Evolutionary conservation across 2,113 vertebrate genomes (phyloP), one percentile per base, ranked within the genome.

Genomic region (Ictalurus punctatus): DNA sequence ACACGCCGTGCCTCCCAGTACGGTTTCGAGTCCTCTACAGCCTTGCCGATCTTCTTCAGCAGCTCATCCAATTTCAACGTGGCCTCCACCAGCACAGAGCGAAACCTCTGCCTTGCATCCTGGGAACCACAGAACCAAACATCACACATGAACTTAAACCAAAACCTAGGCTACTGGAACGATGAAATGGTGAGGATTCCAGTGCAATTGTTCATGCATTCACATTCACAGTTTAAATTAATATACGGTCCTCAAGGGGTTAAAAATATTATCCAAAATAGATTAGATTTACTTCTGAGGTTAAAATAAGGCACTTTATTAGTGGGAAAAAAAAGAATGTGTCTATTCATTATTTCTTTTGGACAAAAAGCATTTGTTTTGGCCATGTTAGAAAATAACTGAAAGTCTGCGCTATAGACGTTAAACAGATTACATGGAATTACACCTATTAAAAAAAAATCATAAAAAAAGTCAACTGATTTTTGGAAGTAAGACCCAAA

Each of bases 1-100:
- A 98, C 94, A 88, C 95, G 95, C 58, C 98, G 95, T 16, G 98
- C 98, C 93, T 99, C 98, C 98, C 98, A 99, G 94, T 99, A 99
- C 12, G 98, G 98, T 92, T 99, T 99, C 2, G 98, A 99, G 88
- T 99, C 98, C 74, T 99, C 98, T 85, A 99, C 98, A 0, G 97
- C 95, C 90, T 99, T 99, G 58, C 98, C 98, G 0, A 98, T 97
- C 95, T 98, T 99, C 96, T 99, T 99, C 44, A 97, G 94, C 93
- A 98, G 94, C 44, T 99, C 98, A 3, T 99, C 98, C 90, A 99
- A 94, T 88, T 97, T 99, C 63, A 98, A 94, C 0, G 98, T 99
- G 0, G 98, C 98, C 93, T 99, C 98, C 0, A 98, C 97, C 92
- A 99, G 93, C 73, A 99, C 96, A 0, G 96, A 97, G 63, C 98